phyloP scores from a whole-genome alignment of 2,888 invertebrate species.

The Drosophila bunnanda region DNA sequence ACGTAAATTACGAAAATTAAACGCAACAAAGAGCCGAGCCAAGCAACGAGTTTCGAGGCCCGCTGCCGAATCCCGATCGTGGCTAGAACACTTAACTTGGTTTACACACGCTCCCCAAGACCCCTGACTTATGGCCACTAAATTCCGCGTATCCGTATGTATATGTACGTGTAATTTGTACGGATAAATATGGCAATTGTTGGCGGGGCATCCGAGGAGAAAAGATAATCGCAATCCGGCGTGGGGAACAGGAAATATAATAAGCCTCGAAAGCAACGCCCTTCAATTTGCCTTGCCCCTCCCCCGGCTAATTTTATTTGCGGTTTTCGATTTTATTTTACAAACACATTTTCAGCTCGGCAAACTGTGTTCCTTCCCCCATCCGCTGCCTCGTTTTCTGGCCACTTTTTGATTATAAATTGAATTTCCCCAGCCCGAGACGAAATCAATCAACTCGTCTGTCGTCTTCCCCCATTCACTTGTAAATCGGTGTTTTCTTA shows the following conservation, averaged over 20 bases:
- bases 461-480: conserved; percentile 44
- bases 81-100: conserved; percentile 42
- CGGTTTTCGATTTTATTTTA: conserved; percentile 66
- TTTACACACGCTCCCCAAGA: conserved; percentile 48
- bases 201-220: conserved; percentile 14
- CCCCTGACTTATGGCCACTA: conserved; percentile 62
- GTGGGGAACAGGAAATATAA: conserved; percentile 59
- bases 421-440: conserved; percentile 58
- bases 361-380: conserved; percentile 40
- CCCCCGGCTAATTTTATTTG: conserved; percentile 70
- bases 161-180: conserved; percentile 12
- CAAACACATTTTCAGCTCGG: conserved; percentile 37
- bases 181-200: conserved; percentile 20
- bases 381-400: conserved; percentile 16
- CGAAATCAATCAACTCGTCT: conserved; percentile 66
- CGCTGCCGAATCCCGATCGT: conserved; percentile 16
- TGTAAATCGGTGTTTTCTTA: conserved; percentile 51
- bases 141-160: conserved; percentile 51
- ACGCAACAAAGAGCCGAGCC: conserved; percentile 20
- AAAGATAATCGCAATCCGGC: conserved; percentile 49
- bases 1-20: conserved; percentile 54
- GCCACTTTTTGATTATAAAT: conserved; percentile 67
- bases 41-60: conserved; percentile 58
- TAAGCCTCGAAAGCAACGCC: conserved; percentile 67
- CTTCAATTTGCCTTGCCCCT: conserved; percentile 61